These are phyloP conservation scores for Sylvia atricapilla DNA, from an alignment of 2,113 vertebrate genomes.

Conservation along the genomic window DNA sequence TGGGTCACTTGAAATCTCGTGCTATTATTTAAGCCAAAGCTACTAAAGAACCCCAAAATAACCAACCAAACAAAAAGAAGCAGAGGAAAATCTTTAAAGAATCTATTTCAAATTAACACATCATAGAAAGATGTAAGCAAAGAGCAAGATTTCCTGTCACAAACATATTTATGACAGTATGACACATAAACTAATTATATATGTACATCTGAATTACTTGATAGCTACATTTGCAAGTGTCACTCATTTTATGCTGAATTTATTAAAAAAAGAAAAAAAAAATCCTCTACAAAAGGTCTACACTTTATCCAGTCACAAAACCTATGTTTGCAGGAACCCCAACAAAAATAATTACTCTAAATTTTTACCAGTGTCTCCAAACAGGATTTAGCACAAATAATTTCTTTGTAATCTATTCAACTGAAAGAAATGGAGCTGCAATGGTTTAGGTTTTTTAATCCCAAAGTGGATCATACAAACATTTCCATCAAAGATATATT, in stretches of 20 bases:
- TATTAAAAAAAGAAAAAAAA: not conserved
- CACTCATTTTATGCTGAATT: not conserved
- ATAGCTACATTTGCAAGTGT: not conserved
- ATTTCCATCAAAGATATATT: constrained; percentile 49
- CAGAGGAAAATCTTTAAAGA: not conserved
- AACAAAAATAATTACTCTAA: not conserved
- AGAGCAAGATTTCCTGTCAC: not conserved
- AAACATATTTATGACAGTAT: not conserved
- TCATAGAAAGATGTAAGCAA: not conserved
- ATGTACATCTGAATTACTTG: not conserved
- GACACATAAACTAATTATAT: not conserved
- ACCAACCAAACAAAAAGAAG: not conserved
- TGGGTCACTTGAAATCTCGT: not conserved
- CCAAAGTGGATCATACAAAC: constrained; percentile 43
- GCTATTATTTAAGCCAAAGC: not conserved
- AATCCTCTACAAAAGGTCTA: not conserved
- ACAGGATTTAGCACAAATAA: not conserved
- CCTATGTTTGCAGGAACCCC: not conserved
- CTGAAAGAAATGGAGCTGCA: constrained; percentile 9
- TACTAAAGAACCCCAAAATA: not conserved
- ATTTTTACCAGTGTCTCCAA: not conserved
- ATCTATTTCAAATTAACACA: not conserved
- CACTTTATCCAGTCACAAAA: not conserved
- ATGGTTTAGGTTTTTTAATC: not conserved
- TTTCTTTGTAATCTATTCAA: not conserved